These are phyloP conservation scores for Blastobasis adustella DNA, from an alignment of 2,888 invertebrate species.

Conservation along the genomic window DNA sequence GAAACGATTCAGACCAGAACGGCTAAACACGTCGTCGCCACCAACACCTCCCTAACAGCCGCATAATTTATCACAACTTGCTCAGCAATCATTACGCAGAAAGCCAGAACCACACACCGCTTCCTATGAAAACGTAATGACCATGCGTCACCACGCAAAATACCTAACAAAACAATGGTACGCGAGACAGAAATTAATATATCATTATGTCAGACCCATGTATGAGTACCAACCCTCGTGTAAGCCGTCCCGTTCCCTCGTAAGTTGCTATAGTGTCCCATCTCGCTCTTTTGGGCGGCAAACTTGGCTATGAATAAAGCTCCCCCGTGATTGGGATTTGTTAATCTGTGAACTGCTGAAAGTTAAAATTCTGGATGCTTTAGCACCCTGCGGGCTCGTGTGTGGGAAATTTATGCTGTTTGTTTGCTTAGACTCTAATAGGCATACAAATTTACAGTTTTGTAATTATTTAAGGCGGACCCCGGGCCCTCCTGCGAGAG, in stretches of 20 bases:
- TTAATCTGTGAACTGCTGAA: constrained; percentile 58
- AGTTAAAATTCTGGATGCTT: constrained; percentile 61
- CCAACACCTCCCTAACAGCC: too few relatives aligned
- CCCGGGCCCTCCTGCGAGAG: too few relatives aligned
- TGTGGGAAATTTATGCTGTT: too few relatives aligned
- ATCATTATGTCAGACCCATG: constrained; percentile 73
- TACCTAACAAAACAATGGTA: constrained; percentile 71
- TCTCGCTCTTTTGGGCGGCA: constrained; percentile 41
- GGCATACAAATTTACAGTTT: too few relatives aligned
- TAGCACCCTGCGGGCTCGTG: constrained; percentile 2
- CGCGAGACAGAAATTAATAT: constrained; percentile 73
- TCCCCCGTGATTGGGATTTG: constrained; percentile 65
- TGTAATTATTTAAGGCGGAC: too few relatives aligned
- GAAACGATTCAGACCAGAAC: too few relatives aligned
- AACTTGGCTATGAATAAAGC: constrained; percentile 59
- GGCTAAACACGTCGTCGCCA: too few relatives aligned
- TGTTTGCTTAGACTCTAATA: too few relatives aligned
- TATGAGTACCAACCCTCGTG: constrained; percentile 5
- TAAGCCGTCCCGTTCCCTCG: too few relatives aligned
- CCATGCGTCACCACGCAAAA: constrained; percentile 70
- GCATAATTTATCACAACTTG: too few relatives aligned
- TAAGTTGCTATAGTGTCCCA: not conserved
- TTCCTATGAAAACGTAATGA: constrained; percentile 70
- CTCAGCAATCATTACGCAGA: too few relatives aligned
- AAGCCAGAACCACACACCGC: too few relatives aligned